phyloP scores from a whole-genome alignment of 1,140 invertebrate genomes.

The Aphaenogaster rudis region DNA sequence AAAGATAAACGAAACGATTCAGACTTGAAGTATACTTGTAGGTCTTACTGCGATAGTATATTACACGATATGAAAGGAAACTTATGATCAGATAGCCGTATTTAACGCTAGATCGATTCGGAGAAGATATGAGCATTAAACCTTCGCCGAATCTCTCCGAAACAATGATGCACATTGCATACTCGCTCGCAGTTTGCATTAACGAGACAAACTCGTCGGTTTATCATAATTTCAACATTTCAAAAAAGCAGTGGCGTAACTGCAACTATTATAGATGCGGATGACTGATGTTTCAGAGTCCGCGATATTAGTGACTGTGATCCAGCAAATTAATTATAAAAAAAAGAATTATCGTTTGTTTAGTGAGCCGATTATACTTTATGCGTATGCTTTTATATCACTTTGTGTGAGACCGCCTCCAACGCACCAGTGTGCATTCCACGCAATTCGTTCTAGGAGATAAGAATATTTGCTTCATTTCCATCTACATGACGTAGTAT shows the following conservation, averaged over 20 bases:
- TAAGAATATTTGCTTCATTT: slow-evolving; percentile 30
- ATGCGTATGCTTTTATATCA: background rate
- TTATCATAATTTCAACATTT: background rate
- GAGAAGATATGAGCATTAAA: slow-evolving; percentile 31
- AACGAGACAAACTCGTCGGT: background rate
- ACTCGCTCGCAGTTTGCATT: background rate
- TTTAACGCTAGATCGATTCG: slow-evolving; percentile 8
- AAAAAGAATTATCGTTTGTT: background rate
- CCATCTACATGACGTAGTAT: slow-evolving; percentile 6
- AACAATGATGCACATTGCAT: background rate
- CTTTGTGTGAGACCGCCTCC: background rate
- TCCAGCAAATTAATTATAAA: background rate
- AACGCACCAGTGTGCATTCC: background rate
- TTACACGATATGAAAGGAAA: slow-evolving; percentile 23
- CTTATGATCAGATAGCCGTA: background rate
- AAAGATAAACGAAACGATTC: slow-evolving; percentile 5
- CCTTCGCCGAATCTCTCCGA: background rate
- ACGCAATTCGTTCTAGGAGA: background rate
- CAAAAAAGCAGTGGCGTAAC: background rate
- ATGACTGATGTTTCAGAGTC: background rate
- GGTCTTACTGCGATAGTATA: slow-evolving; percentile 14
- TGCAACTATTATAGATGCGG: background rate
- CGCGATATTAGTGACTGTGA: background rate
- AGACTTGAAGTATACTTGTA: background rate
- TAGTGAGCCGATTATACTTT: background rate